Base-by-base conservation (phyloP, 1,140 invertebrate genomes). In the Anthonomus grandis region DNA sequence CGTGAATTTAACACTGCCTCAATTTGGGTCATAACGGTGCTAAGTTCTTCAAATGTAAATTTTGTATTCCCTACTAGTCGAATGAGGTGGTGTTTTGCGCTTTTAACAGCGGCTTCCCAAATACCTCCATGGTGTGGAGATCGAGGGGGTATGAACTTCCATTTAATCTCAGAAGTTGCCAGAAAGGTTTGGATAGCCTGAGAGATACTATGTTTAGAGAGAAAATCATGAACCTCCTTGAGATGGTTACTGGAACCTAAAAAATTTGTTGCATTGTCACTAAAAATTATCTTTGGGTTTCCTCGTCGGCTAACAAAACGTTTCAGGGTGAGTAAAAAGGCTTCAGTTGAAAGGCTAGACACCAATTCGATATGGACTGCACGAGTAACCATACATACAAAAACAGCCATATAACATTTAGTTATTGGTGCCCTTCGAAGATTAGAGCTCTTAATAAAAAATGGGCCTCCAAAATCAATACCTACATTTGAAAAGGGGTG, bases 131-230 rank as follows among this genome's bases (percentile, higher is more conserved):
- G 55, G 18, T 58, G 22, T 13, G 61, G 59, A 5, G 60, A 18
- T 9, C 15, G 10, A 3, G 60, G 55, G 13, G 63, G 64, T 23
- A 58, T 64, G 24, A 68, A 67, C 24, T 65, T 39, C 64, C 64
- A 68, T 3, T 18, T 25, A n/a, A 52, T 65, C 19, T 56, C 49
- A 0, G 49, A 17, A 8, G 22, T 18, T 22, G 38, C 36, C 10
- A 52, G 17, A 21, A n/a, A 19, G 3, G 4, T 15, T 9, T 25
- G 4, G 31, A 48, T 31, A 9, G 25, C 45, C 8, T 4, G 4
- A 15, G 5, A 9, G 12, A 15, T 12, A 5, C n/a, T n/a, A n/a
- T n/a, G n/a, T n/a, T 39, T 9, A 10, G 1, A 8, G 17, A 55
- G 17, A 46, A 46, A 45, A 12, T 46, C 4, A 18, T 18, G 1